Conservation (phyloP, 2,113 vertebrate species). For the Boulengerochromis microlepis region DNA sequence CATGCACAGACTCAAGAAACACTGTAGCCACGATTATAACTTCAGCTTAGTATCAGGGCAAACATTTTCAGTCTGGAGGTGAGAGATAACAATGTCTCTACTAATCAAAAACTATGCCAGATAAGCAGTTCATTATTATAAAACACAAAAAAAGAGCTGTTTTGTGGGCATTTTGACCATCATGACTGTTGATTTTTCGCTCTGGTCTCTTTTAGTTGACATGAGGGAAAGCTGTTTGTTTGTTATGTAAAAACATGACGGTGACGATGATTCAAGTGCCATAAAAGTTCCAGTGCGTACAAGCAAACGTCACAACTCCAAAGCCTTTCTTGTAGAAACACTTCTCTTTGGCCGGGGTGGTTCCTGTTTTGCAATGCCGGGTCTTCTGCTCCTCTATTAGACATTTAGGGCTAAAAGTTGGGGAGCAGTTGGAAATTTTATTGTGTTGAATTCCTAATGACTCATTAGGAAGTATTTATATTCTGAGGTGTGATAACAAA, state of each 20-base stretch:
- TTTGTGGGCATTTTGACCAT: neutral
- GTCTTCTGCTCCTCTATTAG: neutral
- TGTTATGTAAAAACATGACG: neutral
- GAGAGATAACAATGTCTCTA: neutral
- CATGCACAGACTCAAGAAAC: neutral
- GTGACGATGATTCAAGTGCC: neutral
- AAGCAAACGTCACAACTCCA: neutral
- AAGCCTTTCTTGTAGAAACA: neutral
- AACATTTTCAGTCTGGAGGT: neutral
- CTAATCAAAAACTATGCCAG: neutral
- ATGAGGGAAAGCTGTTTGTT: neutral
- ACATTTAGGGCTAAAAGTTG: neutral
- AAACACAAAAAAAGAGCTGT: neutral
- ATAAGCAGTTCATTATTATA: neutral
- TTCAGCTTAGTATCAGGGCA: neutral
- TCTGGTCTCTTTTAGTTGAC: neutral
- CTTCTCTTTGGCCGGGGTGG: too few species aligned
- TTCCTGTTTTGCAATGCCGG: conserved; percentile 1
- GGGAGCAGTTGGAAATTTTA: neutral
- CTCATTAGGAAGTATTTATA: neutral
- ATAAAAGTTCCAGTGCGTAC: neutral
- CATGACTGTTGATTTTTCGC: neutral
- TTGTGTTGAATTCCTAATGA: neutral
- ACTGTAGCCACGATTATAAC: neutral
- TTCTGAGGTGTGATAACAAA: neutral